phyloP scores from a whole-genome alignment of 1,140 invertebrate genomes.

The Sitobion miscanthi region DNA sequence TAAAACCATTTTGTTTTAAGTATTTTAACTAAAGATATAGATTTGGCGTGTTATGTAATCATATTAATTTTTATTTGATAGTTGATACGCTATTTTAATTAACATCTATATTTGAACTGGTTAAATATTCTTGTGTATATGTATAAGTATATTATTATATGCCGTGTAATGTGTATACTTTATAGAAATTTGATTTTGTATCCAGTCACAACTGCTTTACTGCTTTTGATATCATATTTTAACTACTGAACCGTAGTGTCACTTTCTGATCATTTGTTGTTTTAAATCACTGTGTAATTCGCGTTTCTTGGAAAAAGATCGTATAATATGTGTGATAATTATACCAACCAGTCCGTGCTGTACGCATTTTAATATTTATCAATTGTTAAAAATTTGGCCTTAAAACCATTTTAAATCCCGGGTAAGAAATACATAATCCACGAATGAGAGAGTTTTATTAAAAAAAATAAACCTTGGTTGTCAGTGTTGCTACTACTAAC shows the following conservation, averaged over 20 bases:
- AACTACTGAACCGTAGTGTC: neutral
- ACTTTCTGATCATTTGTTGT: neutral
- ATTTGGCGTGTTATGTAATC: neutral
- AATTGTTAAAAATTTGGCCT: neutral
- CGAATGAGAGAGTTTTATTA: neutral
- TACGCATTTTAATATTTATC: neutral
- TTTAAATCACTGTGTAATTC: constrained; percentile 36
- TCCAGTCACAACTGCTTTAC: neutral
- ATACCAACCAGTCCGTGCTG: neutral
- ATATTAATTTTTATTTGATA: neutral
- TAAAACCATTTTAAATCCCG: neutral
- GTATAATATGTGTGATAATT: neutral
- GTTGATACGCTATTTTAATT: neutral
- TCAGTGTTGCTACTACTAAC: neutral
- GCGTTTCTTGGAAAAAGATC: constrained; percentile 6
- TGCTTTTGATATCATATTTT: neutral
- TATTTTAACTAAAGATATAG: neutral
- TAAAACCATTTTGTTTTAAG: neutral
- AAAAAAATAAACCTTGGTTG: neutral
- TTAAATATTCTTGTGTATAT: neutral
- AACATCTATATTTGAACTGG: neutral
- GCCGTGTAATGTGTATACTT: neutral
- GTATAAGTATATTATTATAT: neutral
- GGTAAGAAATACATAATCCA: neutral
- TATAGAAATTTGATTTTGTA: neutral